Evolutionary conservation across 2,113 vertebrate species (phyloP).

Genomic region (Anser cygnoides): DNA sequence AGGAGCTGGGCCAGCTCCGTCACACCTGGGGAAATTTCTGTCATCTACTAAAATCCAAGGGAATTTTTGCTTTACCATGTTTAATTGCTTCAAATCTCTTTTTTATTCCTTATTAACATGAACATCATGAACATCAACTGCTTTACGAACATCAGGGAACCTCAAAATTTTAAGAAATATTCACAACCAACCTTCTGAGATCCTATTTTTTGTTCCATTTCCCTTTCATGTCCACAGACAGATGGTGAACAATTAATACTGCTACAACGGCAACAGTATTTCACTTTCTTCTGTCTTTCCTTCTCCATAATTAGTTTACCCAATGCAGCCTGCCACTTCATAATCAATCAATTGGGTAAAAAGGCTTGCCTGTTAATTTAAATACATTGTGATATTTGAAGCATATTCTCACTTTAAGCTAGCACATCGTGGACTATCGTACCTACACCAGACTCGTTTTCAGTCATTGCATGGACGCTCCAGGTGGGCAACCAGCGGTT

Average conservation of each 20-base stretch:
- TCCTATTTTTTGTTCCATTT: background rate
- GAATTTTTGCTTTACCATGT: background rate
- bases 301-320: background rate
- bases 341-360: constrained; percentile 16
- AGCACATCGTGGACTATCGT: background rate
- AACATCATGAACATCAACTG: no score
- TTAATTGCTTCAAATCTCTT: background rate
- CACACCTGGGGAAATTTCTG: no score
- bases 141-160: background rate
- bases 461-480: background rate
- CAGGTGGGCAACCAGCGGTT: fast-evolving
- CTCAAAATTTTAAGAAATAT: background rate
- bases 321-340: background rate
- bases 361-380: background rate
- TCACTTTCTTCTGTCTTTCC: background rate
- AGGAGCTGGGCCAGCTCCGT: background rate
- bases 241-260: background rate
- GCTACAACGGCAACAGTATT: background rate
- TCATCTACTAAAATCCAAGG: fast-evolving
- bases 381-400: background rate
- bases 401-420: background rate
- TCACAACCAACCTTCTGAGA: background rate
- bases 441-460: background rate
- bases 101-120: background rate
- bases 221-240: background rate